Conservation (phyloP, 2,888 invertebrate species). For the Stenolophus ochropezus region DNA sequence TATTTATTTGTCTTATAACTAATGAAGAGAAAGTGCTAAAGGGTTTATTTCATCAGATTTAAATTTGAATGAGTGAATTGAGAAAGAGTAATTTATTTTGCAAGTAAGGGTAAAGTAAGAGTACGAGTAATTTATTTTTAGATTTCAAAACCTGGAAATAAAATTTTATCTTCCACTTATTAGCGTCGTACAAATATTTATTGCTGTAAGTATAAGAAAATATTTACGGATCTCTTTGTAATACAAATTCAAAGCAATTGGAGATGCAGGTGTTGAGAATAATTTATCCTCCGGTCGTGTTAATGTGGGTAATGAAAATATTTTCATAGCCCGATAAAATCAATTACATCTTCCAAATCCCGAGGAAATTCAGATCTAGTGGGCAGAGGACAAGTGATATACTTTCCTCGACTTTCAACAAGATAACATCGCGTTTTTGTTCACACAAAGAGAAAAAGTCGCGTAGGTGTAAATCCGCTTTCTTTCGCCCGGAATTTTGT, state of each 20-base stretch:
- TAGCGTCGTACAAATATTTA: not conserved
- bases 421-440: conserved; percentile 43
- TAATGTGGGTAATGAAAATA: conserved; percentile 31
- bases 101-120: not conserved
- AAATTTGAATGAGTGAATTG: too few species aligned
- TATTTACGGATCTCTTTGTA: not conserved
- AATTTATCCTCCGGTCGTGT: not conserved
- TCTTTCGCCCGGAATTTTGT: conserved; percentile 47
- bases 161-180: not conserved
- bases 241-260: conserved; percentile 18
- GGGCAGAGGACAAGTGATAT: conserved; percentile 41
- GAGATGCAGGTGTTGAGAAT: not conserved
- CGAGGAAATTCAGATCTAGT: not conserved
- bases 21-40: too few species aligned
- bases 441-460: conserved; percentile 43
- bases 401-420: conserved; percentile 42
- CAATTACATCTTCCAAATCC: conserved; percentile 10
- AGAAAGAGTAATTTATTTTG: not conserved
- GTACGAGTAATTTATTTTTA: not conserved
- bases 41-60: too few species aligned
- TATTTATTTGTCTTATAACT: too few species aligned
- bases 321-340: conserved; percentile 21
- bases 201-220: not conserved
- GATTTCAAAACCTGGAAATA: not conserved
- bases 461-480: conserved; percentile 47